Base-by-base conservation (phyloP, 1,140 invertebrate species). In the Drosophila serrata region DNA sequence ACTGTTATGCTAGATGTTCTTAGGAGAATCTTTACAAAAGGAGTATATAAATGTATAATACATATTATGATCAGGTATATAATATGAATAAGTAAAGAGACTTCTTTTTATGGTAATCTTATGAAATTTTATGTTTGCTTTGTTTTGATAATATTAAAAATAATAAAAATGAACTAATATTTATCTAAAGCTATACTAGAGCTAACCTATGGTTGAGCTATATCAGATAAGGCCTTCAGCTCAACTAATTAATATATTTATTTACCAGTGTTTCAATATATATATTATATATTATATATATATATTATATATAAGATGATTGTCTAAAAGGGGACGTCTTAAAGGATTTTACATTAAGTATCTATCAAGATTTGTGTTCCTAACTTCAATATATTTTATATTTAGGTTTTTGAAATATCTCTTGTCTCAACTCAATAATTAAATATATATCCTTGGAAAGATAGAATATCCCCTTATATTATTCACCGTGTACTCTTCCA, bases 401-500 rank as follows among this genome's bases (percentile, higher is more conserved):
- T 2, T 15, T 1, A 2, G n/a, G 1, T 17, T 15, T n/a, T 17
- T 31, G 0, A n/a, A 46, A 2, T 3, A 46, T 49, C 0, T 17
- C 8, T 31, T 0, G 1, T 17, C 1, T 31, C 0, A 13, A 49
- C 6, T 6, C 29, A n/a, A 15, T 48, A 8, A 12, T 17, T 1
- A 11, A 29, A 29, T 11, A 29, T 6, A 29, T 17, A 31, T 53
- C 49, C 29, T 3, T 15, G 9, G 6, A 3, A 5, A 31, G 2
- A 0, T 19, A 3, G n/a, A 0, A 19, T 15, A 4, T 51, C 11
- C 27, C 27, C 9, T 1, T 15, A 22, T 6, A 35, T 8, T 55
- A 22, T 4, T 19, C 13, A 6, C 51, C 51, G 51, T 55, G 51
- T 55, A 55, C 19, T 24, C 33, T 59, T 84, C 75, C 67, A 80